Percentiles rank a stretch among this genome's conserved stretches.
Conservation (phyloP, 2,797 vertebrate genomes). For the Micropoecilia bifurca region DNA sequence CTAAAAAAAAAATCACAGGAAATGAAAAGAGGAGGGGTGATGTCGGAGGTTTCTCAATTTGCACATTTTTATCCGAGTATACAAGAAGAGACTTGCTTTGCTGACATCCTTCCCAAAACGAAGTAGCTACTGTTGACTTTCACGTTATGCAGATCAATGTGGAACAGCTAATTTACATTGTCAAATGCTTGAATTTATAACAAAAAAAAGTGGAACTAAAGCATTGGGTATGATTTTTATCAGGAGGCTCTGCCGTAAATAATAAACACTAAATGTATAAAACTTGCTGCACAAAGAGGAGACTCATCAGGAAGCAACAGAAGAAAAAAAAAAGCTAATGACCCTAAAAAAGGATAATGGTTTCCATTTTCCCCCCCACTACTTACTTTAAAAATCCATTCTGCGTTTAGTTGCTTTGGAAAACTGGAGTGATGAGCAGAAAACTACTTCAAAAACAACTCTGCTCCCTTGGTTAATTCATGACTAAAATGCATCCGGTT, state of each 20-base stretch:
- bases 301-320: background rate
- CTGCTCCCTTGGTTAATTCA: background rate
- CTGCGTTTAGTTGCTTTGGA: background rate
- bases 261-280: background rate
- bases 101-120: conserved; percentile 34
- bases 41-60: conserved; percentile 49
- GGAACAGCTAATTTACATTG: background rate
- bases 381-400: background rate
- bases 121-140: conserved; percentile 28
- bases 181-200: background rate
- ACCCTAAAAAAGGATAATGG: background rate
- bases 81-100: conserved; percentile 41
- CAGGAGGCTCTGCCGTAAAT: background rate
- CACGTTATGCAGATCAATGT: conserved; percentile 7
- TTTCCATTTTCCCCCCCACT: background rate
- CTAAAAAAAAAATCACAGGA: conserved; percentile 43
- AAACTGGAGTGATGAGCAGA: background rate
- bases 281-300: background rate
- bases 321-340: background rate
- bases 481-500: conserved; percentile 3
- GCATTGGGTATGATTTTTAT: background rate
- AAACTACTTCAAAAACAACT: conserved; percentile 6
- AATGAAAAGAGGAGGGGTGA: conserved; percentile 63
- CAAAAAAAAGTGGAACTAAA: background rate
- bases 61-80: conserved; percentile 40